Conservation (phyloP, 2,113 vertebrate genomes). For the Sylvilagus bachmani region DNA sequence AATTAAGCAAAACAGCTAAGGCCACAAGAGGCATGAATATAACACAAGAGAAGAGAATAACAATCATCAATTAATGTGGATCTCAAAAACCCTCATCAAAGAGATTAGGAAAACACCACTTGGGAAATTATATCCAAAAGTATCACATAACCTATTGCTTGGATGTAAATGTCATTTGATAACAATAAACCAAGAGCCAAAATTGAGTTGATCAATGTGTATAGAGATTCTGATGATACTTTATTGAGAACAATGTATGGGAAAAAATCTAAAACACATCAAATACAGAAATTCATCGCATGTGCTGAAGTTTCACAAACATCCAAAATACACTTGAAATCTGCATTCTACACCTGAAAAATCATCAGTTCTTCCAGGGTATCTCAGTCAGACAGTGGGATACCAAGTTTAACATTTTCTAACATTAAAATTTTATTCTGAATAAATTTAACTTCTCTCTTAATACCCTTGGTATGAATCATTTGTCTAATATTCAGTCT, state of each 20-base stretch:
- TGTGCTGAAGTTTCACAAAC: neutral
- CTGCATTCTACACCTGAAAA: neutral
- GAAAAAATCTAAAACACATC: neutral
- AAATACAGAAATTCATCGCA: neutral
- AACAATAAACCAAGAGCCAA: neutral
- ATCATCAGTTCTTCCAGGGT: neutral
- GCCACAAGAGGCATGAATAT: neutral
- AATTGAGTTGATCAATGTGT: neutral
- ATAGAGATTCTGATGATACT: neutral
- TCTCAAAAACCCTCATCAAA: neutral
- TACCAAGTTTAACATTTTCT: neutral
- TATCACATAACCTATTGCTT: neutral
- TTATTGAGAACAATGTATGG: neutral
- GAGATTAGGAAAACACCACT: neutral
- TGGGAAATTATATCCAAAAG: neutral
- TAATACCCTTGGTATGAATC: neutral
- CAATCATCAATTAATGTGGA: neutral
- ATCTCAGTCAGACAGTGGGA: neutral
- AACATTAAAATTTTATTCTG: neutral
- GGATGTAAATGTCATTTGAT: neutral
- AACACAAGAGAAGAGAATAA: neutral
- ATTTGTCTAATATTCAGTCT: neutral
- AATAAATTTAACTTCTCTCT: constrained; percentile 7
- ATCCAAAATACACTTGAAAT: neutral
- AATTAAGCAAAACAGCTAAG: neutral